phyloP scores from a whole-genome alignment of 92 coral and sea anemone species.

The Chrysogorgia sp. region DNA sequence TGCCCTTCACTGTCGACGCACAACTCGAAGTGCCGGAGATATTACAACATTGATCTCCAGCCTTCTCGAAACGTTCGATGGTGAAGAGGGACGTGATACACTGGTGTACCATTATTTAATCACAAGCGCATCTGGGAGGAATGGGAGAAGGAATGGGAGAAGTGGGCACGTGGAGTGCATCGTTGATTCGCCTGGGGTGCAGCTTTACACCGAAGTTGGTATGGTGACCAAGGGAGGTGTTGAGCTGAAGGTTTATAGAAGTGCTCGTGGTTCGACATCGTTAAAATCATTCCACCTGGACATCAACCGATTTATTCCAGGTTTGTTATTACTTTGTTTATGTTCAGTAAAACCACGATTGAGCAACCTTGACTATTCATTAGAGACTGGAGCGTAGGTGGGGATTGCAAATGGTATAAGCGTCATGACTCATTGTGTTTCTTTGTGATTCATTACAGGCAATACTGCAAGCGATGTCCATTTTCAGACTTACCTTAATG shows the following conservation, averaged over 20 bases:
- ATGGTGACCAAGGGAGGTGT: slow-evolving; percentile 30
- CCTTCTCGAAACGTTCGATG: slow-evolving; percentile 34
- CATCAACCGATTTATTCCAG: slow-evolving; percentile 20
- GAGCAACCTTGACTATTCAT: no score
- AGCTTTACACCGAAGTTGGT: slow-evolving; percentile 38
- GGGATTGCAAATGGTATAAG: background rate
- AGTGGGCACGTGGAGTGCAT: slow-evolving; percentile 34
- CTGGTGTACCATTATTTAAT: slow-evolving; percentile 15
- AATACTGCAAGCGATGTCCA: slow-evolving; percentile 30
- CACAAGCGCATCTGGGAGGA: slow-evolving; percentile 33
- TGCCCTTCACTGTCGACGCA: slow-evolving; percentile 55
- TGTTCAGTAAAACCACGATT: no score
- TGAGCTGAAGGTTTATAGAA: slow-evolving; percentile 19
- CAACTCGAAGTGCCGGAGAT: slow-evolving; percentile 45
- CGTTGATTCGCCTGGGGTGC: slow-evolving; percentile 25
- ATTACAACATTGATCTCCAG: background rate
- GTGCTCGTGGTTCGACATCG: slow-evolving; percentile 45
- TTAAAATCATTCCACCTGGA: slow-evolving; percentile 43
- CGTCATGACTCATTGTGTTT: background rate
- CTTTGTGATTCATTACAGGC: background rate
- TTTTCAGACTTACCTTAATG: slow-evolving; percentile 31
- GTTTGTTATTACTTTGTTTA: background rate
- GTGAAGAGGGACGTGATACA: slow-evolving; percentile 26
- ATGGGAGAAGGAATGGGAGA: no score
- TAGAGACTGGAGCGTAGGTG: no score